Evolutionary conservation across 2,888 invertebrate species (phyloP).

Genomic region (Dromius quadrimaculatus): DNA sequence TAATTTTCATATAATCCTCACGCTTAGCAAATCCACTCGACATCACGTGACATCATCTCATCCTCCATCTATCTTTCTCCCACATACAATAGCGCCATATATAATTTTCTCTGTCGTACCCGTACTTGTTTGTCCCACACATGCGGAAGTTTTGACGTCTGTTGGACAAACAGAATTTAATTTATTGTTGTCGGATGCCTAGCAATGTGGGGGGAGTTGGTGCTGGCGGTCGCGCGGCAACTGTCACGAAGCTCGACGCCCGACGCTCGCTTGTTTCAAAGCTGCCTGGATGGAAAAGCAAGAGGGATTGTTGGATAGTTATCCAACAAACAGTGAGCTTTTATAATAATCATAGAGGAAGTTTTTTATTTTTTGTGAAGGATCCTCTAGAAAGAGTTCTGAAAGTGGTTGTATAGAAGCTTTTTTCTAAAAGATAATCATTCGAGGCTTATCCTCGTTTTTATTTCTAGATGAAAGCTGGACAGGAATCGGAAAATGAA

Average conservation of each 20-base stretch:
- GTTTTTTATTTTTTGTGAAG: not conserved
- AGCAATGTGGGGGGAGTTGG: too few species aligned
- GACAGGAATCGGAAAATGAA: too few species aligned
- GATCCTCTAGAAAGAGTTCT: too few species aligned
- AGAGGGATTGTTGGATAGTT: not conserved
- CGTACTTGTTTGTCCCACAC: not conserved
- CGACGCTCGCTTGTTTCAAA: constrained; percentile 1
- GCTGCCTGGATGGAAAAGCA: not conserved
- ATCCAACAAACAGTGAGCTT: not conserved
- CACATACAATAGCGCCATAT: too few species aligned
- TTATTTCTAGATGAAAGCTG: too few species aligned
- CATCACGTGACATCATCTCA: constrained; percentile 1
- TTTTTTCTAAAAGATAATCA: too few species aligned
- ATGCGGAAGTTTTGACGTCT: constrained; percentile 47
- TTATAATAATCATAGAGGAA: not conserved
- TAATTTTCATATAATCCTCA: constrained; percentile 7
- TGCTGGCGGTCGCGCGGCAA: constrained; percentile 13
- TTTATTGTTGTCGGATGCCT: constrained; percentile 56
- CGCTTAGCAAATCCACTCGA: constrained; percentile 1
- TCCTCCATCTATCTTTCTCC: not conserved
- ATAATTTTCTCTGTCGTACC: not conserved
- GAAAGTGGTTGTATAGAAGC: too few species aligned
- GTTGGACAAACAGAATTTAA: constrained; percentile 58
- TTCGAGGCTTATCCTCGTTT: too few species aligned
- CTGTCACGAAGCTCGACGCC: constrained; percentile 15